Evolutionary conservation across 2,113 vertebrate species (phyloP).

Genomic region (Anhinga anhinga): DNA sequence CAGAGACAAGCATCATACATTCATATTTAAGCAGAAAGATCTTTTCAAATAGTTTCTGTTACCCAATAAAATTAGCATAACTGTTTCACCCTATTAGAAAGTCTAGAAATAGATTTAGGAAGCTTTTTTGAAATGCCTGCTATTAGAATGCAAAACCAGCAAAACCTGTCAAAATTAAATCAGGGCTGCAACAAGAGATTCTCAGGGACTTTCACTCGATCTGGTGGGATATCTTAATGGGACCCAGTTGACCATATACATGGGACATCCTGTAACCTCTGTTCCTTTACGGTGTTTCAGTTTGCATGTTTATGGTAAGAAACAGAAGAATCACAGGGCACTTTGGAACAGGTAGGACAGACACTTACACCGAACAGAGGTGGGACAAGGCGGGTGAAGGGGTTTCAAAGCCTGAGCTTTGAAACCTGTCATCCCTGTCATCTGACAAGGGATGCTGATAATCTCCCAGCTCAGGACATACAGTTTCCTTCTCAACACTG

Average conservation of each 20-base stretch:
- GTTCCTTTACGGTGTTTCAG: background rate
- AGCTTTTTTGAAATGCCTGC: background rate
- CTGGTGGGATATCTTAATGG: background rate
- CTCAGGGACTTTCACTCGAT: accelerated
- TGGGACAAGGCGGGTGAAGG: background rate
- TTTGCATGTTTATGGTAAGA: background rate
- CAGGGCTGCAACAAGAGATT: background rate
- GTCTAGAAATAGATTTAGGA: background rate
- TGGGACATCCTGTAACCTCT: background rate
- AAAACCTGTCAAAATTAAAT: background rate
- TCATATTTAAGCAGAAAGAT: background rate
- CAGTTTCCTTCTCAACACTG: background rate
- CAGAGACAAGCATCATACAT: background rate
- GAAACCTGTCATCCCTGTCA: background rate
- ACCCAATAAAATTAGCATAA: background rate
- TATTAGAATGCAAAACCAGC: background rate
- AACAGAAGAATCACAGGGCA: background rate
- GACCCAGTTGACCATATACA: background rate
- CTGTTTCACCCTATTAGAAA: background rate
- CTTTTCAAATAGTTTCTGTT: background rate
- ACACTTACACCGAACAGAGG: background rate
- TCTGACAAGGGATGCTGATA: background rate
- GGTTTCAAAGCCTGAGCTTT: background rate
- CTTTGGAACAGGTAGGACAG: background rate
- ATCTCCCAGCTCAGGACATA: background rate